Base-by-base conservation (phyloP, 2,113 vertebrate species). In the Hippolais icterina region DNA sequence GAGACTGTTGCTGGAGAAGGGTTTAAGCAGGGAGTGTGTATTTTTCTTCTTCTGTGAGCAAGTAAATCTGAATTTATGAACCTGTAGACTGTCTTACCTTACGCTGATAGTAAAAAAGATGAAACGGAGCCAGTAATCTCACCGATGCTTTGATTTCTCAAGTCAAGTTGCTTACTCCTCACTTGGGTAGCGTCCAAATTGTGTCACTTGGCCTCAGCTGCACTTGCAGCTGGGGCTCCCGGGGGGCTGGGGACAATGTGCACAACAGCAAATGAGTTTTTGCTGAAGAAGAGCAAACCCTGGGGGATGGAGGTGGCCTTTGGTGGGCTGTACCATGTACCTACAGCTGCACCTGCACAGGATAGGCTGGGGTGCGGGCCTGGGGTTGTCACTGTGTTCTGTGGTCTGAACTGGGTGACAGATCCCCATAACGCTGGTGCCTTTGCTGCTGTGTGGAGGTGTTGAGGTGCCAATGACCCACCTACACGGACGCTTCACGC, bases 331-430 rank as follows among this genome's bases (percentile, higher is more conserved):
- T 33, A 25, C 12, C 37, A 39, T 39, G 37, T 39, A 39, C 37
- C 37, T 25, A n/a, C 0, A 0, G 49, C 54, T 59, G 5, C 13
- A 20, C 14, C 10, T 0, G 0, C 15, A 1, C 1, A 0, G 42
- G 8, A 39, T 16, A 28, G 20, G 25, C 47, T 37, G 56, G 74
- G 56, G 61, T 57, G 66, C 1, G 0, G 24, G 14, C 33, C 56
- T 37, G 0, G 11, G 15, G 11, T 6, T 8, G 0, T 66, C 52
- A 4, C 65, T 39, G 81, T 33, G 7, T 27, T 61, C 9, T 8
- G 0, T 5, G 3, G 39, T 47, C 70, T 76, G 63, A 47, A 31
- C 47, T 49, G 63, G 41, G 39, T 3, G 3, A 42, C 37, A 85
- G 31, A 89, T 64, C 5, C 21, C 18, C 5, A 0, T 61, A 28